Percentiles rank a stretch among this genome's conserved stretches.
phyloP scores from a whole-genome alignment of 2,113 vertebrate species.

The Mastomys coucha region DNA sequence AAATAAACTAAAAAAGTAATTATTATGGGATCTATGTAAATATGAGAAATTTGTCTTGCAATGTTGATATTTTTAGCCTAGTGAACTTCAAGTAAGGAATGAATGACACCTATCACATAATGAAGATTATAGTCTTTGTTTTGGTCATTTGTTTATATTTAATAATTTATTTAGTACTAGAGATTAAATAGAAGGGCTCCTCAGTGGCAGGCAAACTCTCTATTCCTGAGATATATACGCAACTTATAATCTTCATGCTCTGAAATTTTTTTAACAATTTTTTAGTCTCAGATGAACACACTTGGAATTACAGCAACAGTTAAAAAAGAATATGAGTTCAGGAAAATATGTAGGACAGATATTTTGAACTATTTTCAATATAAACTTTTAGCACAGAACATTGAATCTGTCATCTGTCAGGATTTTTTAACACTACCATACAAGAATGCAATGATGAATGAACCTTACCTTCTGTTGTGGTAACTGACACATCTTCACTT shows the following conservation, averaged over 20 bases:
- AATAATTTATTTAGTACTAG: not conserved
- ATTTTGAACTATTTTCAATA: not conserved
- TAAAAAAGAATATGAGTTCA: not conserved
- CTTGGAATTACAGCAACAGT: not conserved
- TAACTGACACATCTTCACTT: not conserved
- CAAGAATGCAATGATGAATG: not conserved
- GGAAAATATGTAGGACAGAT: not conserved
- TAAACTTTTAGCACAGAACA: not conserved
- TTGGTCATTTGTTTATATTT: not conserved
- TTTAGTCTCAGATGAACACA: not conserved
- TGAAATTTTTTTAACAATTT: conserved; percentile 11
- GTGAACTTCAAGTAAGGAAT: not conserved
- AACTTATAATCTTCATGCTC: not conserved
- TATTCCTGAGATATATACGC: not conserved
- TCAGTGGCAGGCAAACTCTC: too few relatives aligned
- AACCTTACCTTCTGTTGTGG: not conserved
- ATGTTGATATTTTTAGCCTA: not conserved
- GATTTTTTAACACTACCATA: not conserved
- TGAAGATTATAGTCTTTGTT: not conserved
- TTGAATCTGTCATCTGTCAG: not conserved
- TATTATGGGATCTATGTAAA: not conserved
- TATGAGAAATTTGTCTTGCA: not conserved
- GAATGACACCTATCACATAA: not conserved
- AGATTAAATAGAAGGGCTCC: not conserved
- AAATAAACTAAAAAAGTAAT: conserved; percentile 30